Base-by-base conservation (phyloP, 2,113 vertebrate genomes). In the Mastomys natalensis region DNA sequence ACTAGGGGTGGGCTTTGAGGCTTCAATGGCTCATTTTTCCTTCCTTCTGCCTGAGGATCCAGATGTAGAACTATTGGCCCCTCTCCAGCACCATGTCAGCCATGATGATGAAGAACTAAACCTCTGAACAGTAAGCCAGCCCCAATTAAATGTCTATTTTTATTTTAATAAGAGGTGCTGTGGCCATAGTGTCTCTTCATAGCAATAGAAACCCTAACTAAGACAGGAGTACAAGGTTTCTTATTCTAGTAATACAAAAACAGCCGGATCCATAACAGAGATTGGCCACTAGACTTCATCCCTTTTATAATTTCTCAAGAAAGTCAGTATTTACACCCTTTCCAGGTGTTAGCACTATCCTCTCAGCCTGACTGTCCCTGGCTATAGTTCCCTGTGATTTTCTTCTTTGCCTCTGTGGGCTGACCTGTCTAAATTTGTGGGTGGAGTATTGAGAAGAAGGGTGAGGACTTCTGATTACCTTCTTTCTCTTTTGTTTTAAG, bases 271-370 rank as follows among this genome's bases (percentile, higher is more conserved):
- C 12, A 45, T n/a, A 43, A 73, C 66, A 74, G 76, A 29, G 48
- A 43, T 29, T 55, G 53, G 26, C 16, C 55, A 58, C n/a, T 37
- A 88, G 45, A 26, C 5, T 89, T 74, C 58, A 5, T 53, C 13
- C 84, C 1, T 95, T 91, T 51, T 22, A 89, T 43, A 53, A n/a
- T 73, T 82, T 77, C 55, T 92, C 19, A 70, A 48, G 89, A 86
- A 58, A 80, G 53, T 22, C 37, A 60, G 53, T 82, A 7, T 73
- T 15, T 78, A 17, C 87, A 77, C 62, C 10, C 31, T 70, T 43
- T 9, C 26, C 1, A 0, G 31, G 1, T 68, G 6, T 31, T 12
- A 31, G n/a, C 13, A 26, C 3, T 11, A 5, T 13, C 21, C 3
- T 55, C 62, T 82, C 74, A 84, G 51, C 74, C 81, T 86, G 58